phyloP scores from a whole-genome alignment of 2,888 invertebrate genomes.

The Oligia strigilis region DNA sequence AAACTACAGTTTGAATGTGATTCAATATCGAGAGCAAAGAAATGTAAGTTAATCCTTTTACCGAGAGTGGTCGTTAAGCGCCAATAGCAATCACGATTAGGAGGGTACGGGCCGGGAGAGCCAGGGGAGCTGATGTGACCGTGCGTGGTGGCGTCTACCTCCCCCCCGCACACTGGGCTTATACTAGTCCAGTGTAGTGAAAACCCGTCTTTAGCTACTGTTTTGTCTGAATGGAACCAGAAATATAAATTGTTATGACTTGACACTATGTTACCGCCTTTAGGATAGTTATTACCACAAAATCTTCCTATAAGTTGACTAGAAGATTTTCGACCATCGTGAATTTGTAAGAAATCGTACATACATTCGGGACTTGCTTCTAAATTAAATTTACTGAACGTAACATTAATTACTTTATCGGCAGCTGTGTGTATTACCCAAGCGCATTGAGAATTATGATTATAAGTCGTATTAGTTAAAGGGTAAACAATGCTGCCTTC shows the following conservation, averaged over 20 bases:
- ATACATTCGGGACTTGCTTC: conserved; percentile 92
- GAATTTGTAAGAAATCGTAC: conserved; percentile 94
- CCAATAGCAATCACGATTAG: conserved; percentile 96
- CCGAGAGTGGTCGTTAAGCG: conserved; percentile 91
- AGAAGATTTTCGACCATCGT: conserved; percentile 95
- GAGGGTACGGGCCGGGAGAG: conserved; percentile 96
- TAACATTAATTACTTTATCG: conserved; percentile 94
- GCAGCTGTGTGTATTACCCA: conserved; percentile 94
- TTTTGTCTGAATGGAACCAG: conserved; percentile 95
- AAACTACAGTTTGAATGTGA: conserved; percentile 93
- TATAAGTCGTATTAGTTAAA: conserved; percentile 88
- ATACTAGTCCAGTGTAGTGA: conserved; percentile 95
- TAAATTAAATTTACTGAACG: conserved; percentile 94
- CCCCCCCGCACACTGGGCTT: conserved; percentile 94
- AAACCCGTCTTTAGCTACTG: conserved; percentile 93
- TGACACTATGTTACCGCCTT: conserved; percentile 93
- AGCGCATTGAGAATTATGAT: conserved; percentile 93
- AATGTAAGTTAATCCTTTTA: conserved; percentile 95
- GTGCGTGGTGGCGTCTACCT: conserved; percentile 90
- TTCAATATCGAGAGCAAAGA: conserved; percentile 95
- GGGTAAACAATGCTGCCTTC: conserved; percentile 93
- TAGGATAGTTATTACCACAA: conserved; percentile 93
- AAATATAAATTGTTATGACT: conserved; percentile 95
- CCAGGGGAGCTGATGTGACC: conserved; percentile 96
- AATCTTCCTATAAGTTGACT: conserved; percentile 94